phyloP scores from a whole-genome alignment of 2,113 vertebrate genomes.

The Corvus moneduloides region DNA sequence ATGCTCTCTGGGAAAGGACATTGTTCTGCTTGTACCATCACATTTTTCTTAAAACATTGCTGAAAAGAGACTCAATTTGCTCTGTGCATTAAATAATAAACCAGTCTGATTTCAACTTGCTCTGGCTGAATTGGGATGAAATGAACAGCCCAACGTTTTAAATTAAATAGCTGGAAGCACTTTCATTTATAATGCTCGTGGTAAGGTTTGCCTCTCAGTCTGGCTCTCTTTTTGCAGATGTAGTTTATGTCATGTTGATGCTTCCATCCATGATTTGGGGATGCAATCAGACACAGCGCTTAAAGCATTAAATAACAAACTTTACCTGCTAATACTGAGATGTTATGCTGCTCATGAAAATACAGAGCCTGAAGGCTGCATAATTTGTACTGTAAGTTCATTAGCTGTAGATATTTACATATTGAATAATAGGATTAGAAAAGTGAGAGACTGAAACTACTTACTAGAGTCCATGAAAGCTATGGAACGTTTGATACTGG shows the following conservation, averaged over 20 bases:
- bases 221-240: background rate
- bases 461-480: background rate
- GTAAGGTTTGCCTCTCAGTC: background rate
- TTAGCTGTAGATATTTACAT: constrained; percentile 7
- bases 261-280: background rate
- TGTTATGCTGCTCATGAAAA: background rate
- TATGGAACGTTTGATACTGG: background rate
- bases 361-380: background rate
- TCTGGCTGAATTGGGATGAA: background rate
- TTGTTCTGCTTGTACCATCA: background rate
- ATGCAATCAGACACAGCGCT: background rate
- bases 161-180: background rate
- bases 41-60: background rate
- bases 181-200: background rate
- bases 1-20: background rate
- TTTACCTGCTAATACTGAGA: background rate
- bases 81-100: background rate
- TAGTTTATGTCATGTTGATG: background rate
- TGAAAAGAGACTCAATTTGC: background rate
- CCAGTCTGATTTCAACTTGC: background rate
- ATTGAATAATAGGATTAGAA: background rate
- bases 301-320: constrained; percentile 24
- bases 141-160: background rate
- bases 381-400: background rate
- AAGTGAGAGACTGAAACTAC: background rate